Evolutionary conservation across 2,113 vertebrate genomes (phyloP), one percentile per base, ranked within the genome.

Genomic region (Syngnathus scovelli): DNA sequence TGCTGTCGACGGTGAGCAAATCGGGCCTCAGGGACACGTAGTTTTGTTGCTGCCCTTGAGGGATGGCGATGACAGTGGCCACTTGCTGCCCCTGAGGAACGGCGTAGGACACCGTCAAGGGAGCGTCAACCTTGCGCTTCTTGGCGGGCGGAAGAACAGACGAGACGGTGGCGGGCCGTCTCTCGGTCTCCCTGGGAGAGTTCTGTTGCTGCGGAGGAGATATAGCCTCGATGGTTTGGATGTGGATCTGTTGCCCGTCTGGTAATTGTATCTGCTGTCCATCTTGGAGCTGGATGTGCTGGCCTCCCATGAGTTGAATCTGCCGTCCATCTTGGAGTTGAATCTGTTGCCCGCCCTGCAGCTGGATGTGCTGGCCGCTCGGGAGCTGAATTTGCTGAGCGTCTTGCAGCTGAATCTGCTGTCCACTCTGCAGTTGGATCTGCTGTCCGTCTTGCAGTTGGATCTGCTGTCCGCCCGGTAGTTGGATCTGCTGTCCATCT

Each of bases 91-190:
- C 95, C 75, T 91, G 91, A 36, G 95, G 94, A 82, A 98, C 93
- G 65, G 96, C 92, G 37, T 99, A 99, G 0, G 98, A 99, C 68
- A 99, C 95, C 58, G 96, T 92, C 64, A 98, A 92, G 69, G 96
- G 98, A 83, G 98, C 93, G 84, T 99, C 98, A 85, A 99, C 94
- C 87, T 99, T 99, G 70, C 96, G 96, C 70, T 99, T 99, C 90
- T 99, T 99, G 80, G 95, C 96, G 0, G 98, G 98, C 81, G 99
- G 98, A 66, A 98, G 95, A 61, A 99, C 96, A 6, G 92, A 93
- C 10, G 94, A 91, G 0, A 92, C 90, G 71, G 91, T 89, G 68
- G 90, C 92, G 0, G 71, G 33, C 68, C 96, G 90, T 36, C 94
- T 90, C 61, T 98, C 97, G n/a, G 89, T 92, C 80, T 98, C 96